A percentile compares a stretch with the other conserved stretches of the same genome.
These are phyloP conservation scores for Lithophane ornitopus DNA, from an alignment of 2,888 invertebrate genomes.

Conservation along the genomic window DNA sequence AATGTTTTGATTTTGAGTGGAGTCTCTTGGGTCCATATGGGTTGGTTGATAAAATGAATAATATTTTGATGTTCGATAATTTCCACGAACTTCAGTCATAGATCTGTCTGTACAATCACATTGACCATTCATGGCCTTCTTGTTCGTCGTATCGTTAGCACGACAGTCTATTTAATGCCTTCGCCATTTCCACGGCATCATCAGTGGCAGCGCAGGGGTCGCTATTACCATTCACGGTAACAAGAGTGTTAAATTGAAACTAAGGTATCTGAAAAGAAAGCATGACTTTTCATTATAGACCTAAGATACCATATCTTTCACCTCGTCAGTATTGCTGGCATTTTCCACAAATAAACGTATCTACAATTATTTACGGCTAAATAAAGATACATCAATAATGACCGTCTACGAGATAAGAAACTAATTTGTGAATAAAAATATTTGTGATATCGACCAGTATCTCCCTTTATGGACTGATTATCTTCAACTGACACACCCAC, in stretches of 20 bases:
- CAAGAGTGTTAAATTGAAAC: not conserved
- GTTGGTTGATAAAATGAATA: too few species aligned
- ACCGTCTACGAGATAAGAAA: constrained; percentile 51
- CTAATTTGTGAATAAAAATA: constrained; percentile 65
- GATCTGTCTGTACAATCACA: not conserved
- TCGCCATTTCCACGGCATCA: not conserved
- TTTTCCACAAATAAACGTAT: constrained; percentile 60
- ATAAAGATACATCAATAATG: constrained; percentile 58
- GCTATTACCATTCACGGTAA: not conserved
- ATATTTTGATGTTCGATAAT: too few species aligned
- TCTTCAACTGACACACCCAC: constrained; percentile 56
- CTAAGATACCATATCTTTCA: constrained; percentile 10
- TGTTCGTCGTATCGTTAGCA: not conserved
- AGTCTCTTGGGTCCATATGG: too few species aligned
- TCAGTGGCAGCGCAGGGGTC: not conserved
- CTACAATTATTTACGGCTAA: constrained; percentile 53
- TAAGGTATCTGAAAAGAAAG: not conserved
- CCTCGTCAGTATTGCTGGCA: constrained; percentile 29
- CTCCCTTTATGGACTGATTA: constrained; percentile 47
- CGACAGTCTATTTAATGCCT: not conserved
- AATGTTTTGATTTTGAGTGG: too few species aligned
- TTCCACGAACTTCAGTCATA: too few species aligned
- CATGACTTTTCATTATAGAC: not conserved
- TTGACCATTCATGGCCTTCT: not conserved
- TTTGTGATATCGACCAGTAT: constrained; percentile 56